These are phyloP conservation scores for Zaprionus inermis DNA, from an alignment of 1,140 invertebrate species.

Conservation along the genomic window DNA sequence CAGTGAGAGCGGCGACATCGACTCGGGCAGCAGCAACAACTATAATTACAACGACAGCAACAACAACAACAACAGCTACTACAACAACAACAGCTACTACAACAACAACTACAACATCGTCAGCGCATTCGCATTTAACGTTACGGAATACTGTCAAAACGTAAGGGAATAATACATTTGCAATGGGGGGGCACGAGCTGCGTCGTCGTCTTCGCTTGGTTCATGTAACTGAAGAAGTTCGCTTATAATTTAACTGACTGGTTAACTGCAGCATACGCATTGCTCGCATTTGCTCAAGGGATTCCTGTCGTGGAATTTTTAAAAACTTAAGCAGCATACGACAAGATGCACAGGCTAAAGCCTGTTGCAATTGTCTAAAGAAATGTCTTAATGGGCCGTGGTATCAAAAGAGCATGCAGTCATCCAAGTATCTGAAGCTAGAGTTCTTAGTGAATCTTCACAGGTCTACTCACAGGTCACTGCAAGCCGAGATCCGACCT, in stretches of 20 bases:
- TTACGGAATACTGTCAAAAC: conserved; percentile 77
- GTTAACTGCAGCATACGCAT: background rate
- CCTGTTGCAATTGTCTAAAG: too few species aligned
- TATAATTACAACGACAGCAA: conserved; percentile 19
- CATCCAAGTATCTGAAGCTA: too few species aligned
- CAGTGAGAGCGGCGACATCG: conserved; percentile 20
- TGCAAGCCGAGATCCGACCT: too few species aligned
- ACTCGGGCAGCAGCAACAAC: conserved; percentile 7
- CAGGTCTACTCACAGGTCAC: too few species aligned
- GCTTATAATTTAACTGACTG: conserved; percentile 3
- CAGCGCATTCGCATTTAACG: conserved; percentile 66
- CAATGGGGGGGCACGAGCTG: background rate
- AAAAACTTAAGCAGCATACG: background rate
- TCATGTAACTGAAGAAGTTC: background rate
- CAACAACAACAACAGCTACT: conserved; percentile 27
- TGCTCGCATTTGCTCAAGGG: background rate
- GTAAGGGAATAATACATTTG: conserved; percentile 49
- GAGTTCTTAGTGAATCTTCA: too few species aligned
- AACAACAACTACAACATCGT: conserved; percentile 12
- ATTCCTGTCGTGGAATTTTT: background rate
- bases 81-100: conserved; percentile 12
- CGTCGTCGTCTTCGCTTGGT: background rate
- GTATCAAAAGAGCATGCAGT: too few species aligned
- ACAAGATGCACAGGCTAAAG: too few species aligned
- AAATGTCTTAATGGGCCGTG: too few species aligned